phyloP scores from a whole-genome alignment of 2,113 vertebrate genomes.

The Elephas maximus region DNA sequence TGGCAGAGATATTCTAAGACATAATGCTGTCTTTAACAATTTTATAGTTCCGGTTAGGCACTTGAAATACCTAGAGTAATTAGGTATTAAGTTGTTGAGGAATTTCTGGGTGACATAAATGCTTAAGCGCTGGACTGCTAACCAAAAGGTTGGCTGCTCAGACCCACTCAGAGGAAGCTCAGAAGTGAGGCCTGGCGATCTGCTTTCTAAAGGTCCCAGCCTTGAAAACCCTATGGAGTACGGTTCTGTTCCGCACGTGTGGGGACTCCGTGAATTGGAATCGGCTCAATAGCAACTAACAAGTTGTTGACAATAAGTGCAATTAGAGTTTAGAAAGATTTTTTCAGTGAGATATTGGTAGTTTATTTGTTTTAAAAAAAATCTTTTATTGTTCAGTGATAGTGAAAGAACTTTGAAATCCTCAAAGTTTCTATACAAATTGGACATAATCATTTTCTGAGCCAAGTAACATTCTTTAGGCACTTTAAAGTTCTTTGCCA shows the following conservation, averaged over 20 bases:
- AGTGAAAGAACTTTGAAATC: not conserved
- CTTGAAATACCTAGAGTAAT: not conserved
- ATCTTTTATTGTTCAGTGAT: not conserved
- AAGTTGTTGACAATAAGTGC: not conserved
- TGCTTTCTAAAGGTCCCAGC: not conserved
- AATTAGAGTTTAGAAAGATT: not conserved
- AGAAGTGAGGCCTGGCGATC: too few relatives aligned
- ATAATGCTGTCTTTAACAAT: not conserved
- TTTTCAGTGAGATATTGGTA: not conserved
- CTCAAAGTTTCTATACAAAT: not conserved
- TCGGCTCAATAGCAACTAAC: not conserved
- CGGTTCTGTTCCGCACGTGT: too few relatives aligned
- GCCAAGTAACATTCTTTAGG: not conserved
- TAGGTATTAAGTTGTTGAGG: not conserved
- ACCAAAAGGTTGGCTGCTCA: not conserved
- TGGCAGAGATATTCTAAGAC: not conserved
- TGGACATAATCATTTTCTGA: not conserved
- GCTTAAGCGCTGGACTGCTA: not conserved
- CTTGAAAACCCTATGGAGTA: not conserved
- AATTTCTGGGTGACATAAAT: not conserved
- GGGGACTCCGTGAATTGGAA: too few relatives aligned
- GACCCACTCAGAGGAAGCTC: not conserved
- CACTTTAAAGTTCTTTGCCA: conserved; percentile 6
- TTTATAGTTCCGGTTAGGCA: not conserved
- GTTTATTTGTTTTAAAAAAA: not conserved